Percentiles rank a stretch among this genome's conserved stretches.
Conservation (phyloP, 2,888 invertebrate species). For the Pseudanteris insignis region DNA sequence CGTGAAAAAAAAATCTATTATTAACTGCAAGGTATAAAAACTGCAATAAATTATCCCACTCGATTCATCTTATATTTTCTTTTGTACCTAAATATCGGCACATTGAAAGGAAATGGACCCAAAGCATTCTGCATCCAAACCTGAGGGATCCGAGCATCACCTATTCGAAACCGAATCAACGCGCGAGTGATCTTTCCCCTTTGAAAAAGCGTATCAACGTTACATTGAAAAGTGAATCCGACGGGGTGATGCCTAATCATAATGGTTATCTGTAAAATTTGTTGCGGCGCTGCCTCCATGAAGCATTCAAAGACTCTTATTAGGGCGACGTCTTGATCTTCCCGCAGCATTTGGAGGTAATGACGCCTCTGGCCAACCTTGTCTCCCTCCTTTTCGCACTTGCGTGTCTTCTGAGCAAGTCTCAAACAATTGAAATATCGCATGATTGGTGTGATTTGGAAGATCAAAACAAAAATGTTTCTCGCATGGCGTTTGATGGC, state of each 20-base stretch:
- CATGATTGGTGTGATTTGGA: slow-evolving; percentile 80
- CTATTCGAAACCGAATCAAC: background rate
- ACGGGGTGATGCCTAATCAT: slow-evolving; percentile 72
- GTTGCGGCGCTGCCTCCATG: slow-evolving; percentile 83
- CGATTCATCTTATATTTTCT: too few relatives aligned
- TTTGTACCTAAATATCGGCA: background rate
- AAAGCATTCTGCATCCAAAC: background rate
- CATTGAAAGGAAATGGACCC: slow-evolving; percentile 11
- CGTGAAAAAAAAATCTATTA: too few relatives aligned
- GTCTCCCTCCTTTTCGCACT: slow-evolving; percentile 71
- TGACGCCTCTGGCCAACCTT: slow-evolving; percentile 72
- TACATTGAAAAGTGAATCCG: slow-evolving; percentile 68
- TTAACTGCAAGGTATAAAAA: too few relatives aligned
- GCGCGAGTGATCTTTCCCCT: slow-evolving; percentile 23
- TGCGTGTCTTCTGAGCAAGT: slow-evolving; percentile 75
- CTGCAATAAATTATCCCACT: too few relatives aligned
- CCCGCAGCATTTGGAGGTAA: slow-evolving; percentile 79
- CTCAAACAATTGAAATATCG: slow-evolving; percentile 72
- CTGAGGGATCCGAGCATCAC: background rate
- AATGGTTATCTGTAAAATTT: slow-evolving; percentile 78
- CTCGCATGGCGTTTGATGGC: slow-evolving; percentile 36
- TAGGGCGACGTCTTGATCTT: slow-evolving; percentile 82
- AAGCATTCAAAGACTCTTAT: slow-evolving; percentile 83
- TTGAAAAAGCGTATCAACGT: slow-evolving; percentile 39
- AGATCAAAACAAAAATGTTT: slow-evolving; percentile 64